Conservation (phyloP, 2,797 vertebrate species). For the Gambusia yucatana region DNA sequence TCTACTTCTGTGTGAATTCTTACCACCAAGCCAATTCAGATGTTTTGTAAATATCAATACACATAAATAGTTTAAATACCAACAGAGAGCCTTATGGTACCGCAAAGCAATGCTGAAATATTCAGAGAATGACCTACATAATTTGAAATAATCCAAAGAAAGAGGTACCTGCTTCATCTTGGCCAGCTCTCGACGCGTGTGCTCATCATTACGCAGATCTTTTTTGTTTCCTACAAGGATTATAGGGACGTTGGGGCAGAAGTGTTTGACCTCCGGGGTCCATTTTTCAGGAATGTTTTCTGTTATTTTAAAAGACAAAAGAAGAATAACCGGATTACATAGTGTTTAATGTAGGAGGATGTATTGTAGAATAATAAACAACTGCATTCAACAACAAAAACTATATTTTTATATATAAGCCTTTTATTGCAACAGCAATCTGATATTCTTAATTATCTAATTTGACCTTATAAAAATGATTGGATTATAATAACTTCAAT, state of each 20-base stretch:
- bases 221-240: conserved; percentile 99
- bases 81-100: background rate
- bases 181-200: conserved; percentile 95
- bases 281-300: conserved; percentile 99
- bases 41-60: background rate
- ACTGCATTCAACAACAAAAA: background rate
- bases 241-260: conserved; percentile 98
- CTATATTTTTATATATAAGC: background rate
- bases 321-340: background rate
- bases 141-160: background rate
- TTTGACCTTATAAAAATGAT: background rate
- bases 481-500: background rate
- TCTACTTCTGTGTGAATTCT: background rate
- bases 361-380: background rate
- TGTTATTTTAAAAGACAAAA: conserved; percentile 55
- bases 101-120: background rate
- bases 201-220: conserved; percentile 96
- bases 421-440: no score
- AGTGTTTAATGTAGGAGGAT: background rate
- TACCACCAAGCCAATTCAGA: background rate
- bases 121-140: background rate
- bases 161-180: conserved; percentile 96
- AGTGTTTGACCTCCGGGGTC: conserved; percentile 99
- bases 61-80: background rate
- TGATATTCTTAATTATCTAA: background rate